phyloP scores from a whole-genome alignment of 2,888 invertebrate genomes.

The Notodonta dromedarius region DNA sequence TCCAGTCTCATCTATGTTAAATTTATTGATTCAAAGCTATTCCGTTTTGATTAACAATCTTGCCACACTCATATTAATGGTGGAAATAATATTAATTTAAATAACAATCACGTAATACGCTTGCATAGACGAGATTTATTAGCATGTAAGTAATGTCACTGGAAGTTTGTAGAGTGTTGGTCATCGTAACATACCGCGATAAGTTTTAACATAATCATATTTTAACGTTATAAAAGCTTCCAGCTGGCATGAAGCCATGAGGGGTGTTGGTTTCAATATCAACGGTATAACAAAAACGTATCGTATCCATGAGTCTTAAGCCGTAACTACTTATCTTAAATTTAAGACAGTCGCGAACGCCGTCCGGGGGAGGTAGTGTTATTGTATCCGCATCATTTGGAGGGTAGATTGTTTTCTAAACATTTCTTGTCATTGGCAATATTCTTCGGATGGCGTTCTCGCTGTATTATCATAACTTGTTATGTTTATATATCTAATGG shows the following conservation, averaged over 20 bases:
- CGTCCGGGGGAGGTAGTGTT: constrained; percentile 70
- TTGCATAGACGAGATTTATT: constrained; percentile 67
- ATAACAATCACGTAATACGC: constrained; percentile 18
- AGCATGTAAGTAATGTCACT: constrained; percentile 73
- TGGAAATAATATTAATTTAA: constrained; percentile 8
- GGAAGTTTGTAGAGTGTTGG: constrained; percentile 69
- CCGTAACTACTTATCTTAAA: constrained; percentile 59
- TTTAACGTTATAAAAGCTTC: constrained; percentile 72
- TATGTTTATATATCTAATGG: constrained; percentile 79
- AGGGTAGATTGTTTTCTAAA: constrained; percentile 79
- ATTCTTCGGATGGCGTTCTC: constrained; percentile 80
- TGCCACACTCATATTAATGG: background rate
- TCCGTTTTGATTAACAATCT: constrained; percentile 5
- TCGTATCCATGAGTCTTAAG: constrained; percentile 78
- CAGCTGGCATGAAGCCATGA: constrained; percentile 80
- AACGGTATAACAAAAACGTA: constrained; percentile 79
- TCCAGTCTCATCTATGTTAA: constrained; percentile 40
- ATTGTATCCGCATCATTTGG: constrained; percentile 69
- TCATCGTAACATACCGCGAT: constrained; percentile 32
- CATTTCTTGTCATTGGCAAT: constrained; percentile 65
- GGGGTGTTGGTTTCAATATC: constrained; percentile 82
- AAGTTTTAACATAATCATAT: constrained; percentile 47
- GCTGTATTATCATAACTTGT: constrained; percentile 80
- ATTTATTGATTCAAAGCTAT: constrained; percentile 22
- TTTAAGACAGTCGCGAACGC: constrained; percentile 59